Evolutionary conservation across 2,888 invertebrate genomes (phyloP).

Genomic region (Rhagonycha fulva): DNA sequence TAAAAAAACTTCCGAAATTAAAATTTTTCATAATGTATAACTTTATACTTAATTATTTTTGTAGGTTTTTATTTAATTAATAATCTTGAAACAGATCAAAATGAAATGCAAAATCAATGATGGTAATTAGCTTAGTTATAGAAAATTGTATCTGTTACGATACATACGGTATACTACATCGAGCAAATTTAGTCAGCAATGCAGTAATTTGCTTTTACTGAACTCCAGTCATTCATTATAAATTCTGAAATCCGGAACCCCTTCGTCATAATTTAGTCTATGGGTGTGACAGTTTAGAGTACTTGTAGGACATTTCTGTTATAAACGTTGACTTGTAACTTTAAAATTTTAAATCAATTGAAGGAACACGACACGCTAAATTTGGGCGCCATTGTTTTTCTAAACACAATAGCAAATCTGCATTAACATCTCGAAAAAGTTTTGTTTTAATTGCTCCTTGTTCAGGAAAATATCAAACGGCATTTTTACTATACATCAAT

Average conservation of each 20-base stretch:
- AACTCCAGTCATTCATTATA: conserved; percentile 19
- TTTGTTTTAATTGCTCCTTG: not conserved
- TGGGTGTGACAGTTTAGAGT: conserved; percentile 4
- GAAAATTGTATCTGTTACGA: not conserved
- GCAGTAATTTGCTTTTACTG: conserved; percentile 17
- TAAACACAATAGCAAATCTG: not conserved
- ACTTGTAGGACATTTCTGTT: conserved; percentile 3
- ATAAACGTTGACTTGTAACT: not conserved
- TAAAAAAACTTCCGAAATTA: not conserved
- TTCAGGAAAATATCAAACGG: no score
- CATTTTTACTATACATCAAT: not conserved
- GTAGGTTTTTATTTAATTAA: not conserved
- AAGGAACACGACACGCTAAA: not conserved
- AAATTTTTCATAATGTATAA: not conserved
- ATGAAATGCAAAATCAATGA: not conserved
- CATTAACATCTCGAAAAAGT: not conserved
- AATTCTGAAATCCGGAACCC: conserved; percentile 12
- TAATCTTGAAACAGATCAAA: not conserved
- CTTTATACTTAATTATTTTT: not conserved
- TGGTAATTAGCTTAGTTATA: not conserved
- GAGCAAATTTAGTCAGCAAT: conserved; percentile 14
- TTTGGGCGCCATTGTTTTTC: not conserved
- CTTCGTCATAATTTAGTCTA: conserved; percentile 13
- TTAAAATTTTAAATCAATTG: not conserved
- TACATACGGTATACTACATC: not conserved